phyloP scores from a whole-genome alignment of 2,797 vertebrate genomes.

The Galaxias olidus region DNA sequence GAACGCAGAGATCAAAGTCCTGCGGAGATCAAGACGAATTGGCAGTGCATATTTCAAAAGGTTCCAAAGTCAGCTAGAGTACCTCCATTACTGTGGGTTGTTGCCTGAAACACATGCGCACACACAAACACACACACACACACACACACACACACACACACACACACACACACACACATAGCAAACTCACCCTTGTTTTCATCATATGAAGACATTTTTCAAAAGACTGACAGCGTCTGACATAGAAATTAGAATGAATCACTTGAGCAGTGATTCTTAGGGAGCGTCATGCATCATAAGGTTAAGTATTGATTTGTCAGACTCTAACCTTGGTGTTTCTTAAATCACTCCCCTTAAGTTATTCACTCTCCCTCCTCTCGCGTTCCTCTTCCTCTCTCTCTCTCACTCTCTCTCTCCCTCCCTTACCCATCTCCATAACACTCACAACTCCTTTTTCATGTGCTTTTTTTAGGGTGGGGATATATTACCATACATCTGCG shows the following conservation, averaged over 20 bases:
- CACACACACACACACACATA: conserved; percentile 14
- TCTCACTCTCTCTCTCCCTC: conserved; percentile 26
- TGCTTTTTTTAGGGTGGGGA: conserved; percentile 18
- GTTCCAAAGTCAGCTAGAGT: too few species aligned
- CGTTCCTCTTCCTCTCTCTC: background rate
- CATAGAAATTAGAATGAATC: background rate
- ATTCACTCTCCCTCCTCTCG: background rate
- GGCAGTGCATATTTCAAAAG: too few species aligned
- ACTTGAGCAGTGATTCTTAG: background rate
- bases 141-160: conserved; percentile 30
- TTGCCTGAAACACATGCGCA: conserved; percentile 26
- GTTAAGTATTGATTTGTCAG: too few species aligned
- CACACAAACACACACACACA: conserved; percentile 38
- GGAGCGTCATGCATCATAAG: too few species aligned
- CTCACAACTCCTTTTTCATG: background rate
- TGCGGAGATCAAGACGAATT: too few species aligned
- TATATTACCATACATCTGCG: conserved; percentile 9
- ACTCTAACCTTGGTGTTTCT: conserved; percentile 13
- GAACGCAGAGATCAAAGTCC: too few species aligned
- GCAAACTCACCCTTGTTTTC: background rate
- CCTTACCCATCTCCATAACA: conserved; percentile 31
- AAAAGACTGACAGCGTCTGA: conserved; percentile 15
- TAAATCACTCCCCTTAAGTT: background rate
- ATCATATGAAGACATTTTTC: background rate
- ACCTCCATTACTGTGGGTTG: conserved; percentile 32